Evolutionary conservation across 2,888 invertebrate species (phyloP).

Genomic region (Campoplex nolae): DNA sequence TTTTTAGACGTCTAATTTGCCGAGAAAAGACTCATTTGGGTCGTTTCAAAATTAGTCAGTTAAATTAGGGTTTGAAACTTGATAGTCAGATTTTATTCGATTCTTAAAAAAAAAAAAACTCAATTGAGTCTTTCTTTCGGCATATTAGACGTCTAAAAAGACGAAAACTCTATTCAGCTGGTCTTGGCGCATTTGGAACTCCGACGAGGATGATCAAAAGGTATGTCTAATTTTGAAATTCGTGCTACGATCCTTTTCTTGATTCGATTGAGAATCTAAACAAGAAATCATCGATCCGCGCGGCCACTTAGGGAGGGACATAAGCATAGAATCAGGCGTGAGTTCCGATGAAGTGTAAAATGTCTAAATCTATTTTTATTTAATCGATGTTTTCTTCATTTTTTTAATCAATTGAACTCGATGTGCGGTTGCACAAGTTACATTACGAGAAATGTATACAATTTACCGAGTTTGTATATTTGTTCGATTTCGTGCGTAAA

Average conservation of each 20-base stretch:
- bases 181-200: too few relatives aligned
- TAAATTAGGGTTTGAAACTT: too few relatives aligned
- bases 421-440: not conserved
- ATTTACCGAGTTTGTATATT: not conserved
- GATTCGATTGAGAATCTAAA: not conserved
- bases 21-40: too few relatives aligned
- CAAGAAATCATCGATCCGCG: not conserved
- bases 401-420: not conserved
- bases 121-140: too few relatives aligned
- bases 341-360: not conserved
- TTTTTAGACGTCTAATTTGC: too few relatives aligned
- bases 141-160: too few relatives aligned
- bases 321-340: not conserved
- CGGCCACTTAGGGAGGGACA: not conserved
- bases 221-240: too few relatives aligned
- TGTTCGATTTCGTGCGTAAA: not conserved
- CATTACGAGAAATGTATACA: not conserved
- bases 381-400: not conserved
- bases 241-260: not conserved
- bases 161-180: too few relatives aligned
- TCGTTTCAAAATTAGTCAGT: too few relatives aligned
- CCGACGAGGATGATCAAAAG: too few relatives aligned
- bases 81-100: too few relatives aligned
- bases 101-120: too few relatives aligned
- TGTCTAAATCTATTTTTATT: not conserved